Evolutionary conservation across 35 echinoderm and acorn worm genomes (phyloP).

Genomic region (Heliocidaris erythrogramma): DNA sequence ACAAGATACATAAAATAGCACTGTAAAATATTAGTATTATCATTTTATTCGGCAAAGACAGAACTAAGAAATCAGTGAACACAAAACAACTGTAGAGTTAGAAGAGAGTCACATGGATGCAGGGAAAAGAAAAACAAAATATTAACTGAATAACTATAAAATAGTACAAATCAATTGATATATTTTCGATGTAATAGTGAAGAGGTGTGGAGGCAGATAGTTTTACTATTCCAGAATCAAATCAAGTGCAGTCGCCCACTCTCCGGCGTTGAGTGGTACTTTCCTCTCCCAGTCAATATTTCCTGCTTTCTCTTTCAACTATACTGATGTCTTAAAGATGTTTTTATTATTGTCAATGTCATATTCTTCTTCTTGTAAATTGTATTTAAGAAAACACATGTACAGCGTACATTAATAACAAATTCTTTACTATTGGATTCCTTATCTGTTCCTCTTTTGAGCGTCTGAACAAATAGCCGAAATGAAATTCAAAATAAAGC

Average conservation of each 20-base stretch:
- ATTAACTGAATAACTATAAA: too few relatives aligned
- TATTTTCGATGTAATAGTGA: background rate
- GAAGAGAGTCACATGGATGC: too few relatives aligned
- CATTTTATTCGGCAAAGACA: too few relatives aligned
- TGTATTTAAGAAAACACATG: too few relatives aligned
- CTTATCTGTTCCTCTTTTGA: background rate
- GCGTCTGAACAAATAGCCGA: too few relatives aligned
- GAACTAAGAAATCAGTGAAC: too few relatives aligned
- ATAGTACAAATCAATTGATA: background rate
- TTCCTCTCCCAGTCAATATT: background rate
- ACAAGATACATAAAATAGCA: background rate
- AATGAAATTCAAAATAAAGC: too few relatives aligned
- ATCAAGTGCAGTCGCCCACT: background rate
- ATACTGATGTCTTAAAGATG: background rate
- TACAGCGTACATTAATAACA: background rate
- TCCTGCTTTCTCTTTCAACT: background rate
- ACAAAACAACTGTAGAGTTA: too few relatives aligned
- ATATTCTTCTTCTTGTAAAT: background rate
- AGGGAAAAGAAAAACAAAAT: too few relatives aligned
- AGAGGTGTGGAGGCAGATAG: background rate
- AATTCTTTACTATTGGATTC: background rate
- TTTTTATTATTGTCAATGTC: background rate
- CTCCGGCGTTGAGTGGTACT: background rate
- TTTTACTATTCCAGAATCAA: too few relatives aligned
- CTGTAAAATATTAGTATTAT: background rate